Evolutionary conservation across 2,888 invertebrate genomes (phyloP).

Genomic region (Harpalus rufipes): DNA sequence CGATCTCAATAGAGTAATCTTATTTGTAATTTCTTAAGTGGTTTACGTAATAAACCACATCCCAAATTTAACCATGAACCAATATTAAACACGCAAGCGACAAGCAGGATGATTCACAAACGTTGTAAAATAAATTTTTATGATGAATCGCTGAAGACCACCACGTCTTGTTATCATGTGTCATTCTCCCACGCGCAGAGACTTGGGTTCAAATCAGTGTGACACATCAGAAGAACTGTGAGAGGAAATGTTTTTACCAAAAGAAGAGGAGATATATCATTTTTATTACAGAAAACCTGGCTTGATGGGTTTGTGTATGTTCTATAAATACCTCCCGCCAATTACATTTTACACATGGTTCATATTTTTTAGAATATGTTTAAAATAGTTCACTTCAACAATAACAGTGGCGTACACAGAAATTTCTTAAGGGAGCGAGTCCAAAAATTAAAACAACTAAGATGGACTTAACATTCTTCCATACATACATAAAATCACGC

Average conservation of each 20-base stretch:
- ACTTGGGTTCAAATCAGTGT: conserved; percentile 26
- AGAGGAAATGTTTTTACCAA: neutral
- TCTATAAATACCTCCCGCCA: too few species aligned
- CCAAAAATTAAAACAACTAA: too few species aligned
- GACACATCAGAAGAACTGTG: conserved; percentile 16
- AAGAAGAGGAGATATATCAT: neutral
- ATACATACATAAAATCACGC: too few species aligned
- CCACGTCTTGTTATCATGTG: neutral
- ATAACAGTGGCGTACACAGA: too few species aligned
- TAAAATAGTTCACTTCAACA: too few species aligned
- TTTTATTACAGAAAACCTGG: neutral
- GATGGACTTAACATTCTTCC: too few species aligned
- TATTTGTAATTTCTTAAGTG: neutral
- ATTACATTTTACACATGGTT: too few species aligned
- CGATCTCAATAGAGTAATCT: too few species aligned
- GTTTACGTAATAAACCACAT: conserved; percentile 11
- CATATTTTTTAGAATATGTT: too few species aligned
- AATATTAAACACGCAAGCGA: neutral
- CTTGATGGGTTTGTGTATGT: too few species aligned
- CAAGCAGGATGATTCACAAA: neutral
- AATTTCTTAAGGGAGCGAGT: too few species aligned
- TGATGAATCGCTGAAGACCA: neutral
- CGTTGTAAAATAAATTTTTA: conserved; percentile 7
- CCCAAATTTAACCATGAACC: neutral
- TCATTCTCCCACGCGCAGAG: conserved; percentile 14